Evolutionary conservation across 1,140 invertebrate species (phyloP), one percentile per base, ranked within the genome.

Genomic region (Macrosteles quadrilineatus): DNA sequence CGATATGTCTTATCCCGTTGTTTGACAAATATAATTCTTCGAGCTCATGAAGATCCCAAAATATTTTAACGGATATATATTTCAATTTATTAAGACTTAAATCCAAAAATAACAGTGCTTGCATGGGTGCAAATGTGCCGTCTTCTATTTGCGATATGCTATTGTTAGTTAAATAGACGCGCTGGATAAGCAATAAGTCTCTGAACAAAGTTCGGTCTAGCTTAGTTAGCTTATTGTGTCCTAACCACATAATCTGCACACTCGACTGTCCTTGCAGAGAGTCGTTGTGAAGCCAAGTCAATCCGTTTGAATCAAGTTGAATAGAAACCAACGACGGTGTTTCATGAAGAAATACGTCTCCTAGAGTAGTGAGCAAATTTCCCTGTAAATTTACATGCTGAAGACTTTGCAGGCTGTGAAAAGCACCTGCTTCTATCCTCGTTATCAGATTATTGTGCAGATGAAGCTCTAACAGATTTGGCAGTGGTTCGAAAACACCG

Each of bases 381-480:
- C 91, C 89, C 77, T 95, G 92, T 21, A 96, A 82, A 83, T 95
- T 95, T 45, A 96, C 87, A 76, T 95, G 91, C 75, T 95, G 91
- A n/a, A 98, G 84, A 75, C 87, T 92, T 73, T 86, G 86, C 40
- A 98, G 80, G 1, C 88, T 92, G 29, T 89, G 86, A 73, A 98
- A 88, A 0, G 95, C 90, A 53, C 94, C 93, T 1, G 88, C 86
- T 72, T 94, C 92, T 71, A 97, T 92, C 17, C 85, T 85, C 32
- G 87, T 86, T 69, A 97, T 93, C 4, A 85, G 79, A 81, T 97
- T 97, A 79, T 94, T 92, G 77, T 96, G 92, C 25, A 97, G 82
- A 81, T 95, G 92, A 23, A 97, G 80, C 79, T 96, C 94, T 73
- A 93, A 83, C 0, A 96, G 81, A 12, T 87, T 85, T 0, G 92